phyloP scores from a whole-genome alignment of 2,797 vertebrate species.

The Aselliscus stoliczkanus region DNA sequence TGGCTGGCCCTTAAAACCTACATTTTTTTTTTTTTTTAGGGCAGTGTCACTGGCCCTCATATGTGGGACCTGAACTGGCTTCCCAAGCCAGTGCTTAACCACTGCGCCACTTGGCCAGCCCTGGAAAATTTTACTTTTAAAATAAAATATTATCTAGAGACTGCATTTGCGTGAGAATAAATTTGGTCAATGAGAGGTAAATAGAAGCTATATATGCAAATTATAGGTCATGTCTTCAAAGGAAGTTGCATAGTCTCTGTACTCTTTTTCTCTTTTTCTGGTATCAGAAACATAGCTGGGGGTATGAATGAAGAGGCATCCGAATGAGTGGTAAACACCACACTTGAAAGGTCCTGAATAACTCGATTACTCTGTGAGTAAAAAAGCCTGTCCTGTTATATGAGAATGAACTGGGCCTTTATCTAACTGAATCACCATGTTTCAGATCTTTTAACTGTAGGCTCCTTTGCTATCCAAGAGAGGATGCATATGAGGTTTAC shows the following conservation, averaged over 20 bases:
- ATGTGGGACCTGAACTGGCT: no score
- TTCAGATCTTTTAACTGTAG: background rate
- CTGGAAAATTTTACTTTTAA: background rate
- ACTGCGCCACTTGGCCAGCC: no score
- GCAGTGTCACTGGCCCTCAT: no score
- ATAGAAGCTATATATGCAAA: background rate
- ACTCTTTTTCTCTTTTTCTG: background rate
- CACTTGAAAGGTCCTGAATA: background rate
- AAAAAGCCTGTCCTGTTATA: background rate
- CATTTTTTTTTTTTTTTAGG: no score
- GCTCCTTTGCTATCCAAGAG: background rate
- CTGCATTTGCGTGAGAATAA: background rate
- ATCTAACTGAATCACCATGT: background rate
- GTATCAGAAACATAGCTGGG: background rate
- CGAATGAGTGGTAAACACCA: background rate
- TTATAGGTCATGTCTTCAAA: background rate
- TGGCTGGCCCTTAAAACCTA: no score
- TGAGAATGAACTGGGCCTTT: background rate
- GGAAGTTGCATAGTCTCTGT: accelerated
- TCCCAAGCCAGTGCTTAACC: no score
- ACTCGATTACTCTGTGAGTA: background rate
- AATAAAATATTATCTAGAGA: background rate
- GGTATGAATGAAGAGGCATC: background rate
- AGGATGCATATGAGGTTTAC: background rate
- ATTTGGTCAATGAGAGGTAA: background rate